Evolutionary conservation across 2,888 invertebrate genomes (phyloP), one percentile per base, ranked within the genome.

Genomic region (Rhingia rostrata): DNA sequence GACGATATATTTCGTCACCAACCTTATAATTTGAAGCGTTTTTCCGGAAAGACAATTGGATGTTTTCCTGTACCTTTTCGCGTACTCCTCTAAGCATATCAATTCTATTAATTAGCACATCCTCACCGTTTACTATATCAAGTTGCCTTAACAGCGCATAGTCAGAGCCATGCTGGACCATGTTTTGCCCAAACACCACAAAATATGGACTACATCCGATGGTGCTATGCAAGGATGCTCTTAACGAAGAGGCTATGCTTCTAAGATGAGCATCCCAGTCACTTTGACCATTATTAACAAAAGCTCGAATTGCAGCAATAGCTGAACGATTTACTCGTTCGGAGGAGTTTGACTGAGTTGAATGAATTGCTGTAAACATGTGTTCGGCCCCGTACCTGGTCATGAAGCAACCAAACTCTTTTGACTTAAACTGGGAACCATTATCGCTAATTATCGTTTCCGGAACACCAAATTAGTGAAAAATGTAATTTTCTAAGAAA

Each of bases 131-230:
- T 0, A 12, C 6, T 4, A 33, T 45, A 0, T 4, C 9, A 5
- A 45, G 6, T 32, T 30, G 0, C 10, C 32, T 10, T n/a, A 61
- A 6, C 0, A 61, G 9, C 0, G 4, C 35, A n/a, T 63, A 63
- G 3, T 37, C 47, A 6, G 47, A 22, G 5, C 39, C 63, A 6
- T 63, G 49, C 9, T 49, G 49, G 0, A 49, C n/a, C 63, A 63
- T 63, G n/a, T 63, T 35, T 33, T 63, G 63, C 2, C 63, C 63
- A 30, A 63, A 49, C 0, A 37, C 3, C 4, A n/a, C 63, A 7
- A 49, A 63, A 12, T 63, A 63, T 6, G 49, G 63, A 30, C 49
- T 37, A n/a, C 63, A 63, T 1, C 35, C 14, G 3, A 63, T 63
- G 4, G 63, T 35, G 0, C 4, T 35, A 7, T 53, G 53, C 0